Evolutionary conservation across 2,113 vertebrate genomes (phyloP), one percentile per base, ranked within the genome.

Genomic region (Ifrita kowaldi): DNA sequence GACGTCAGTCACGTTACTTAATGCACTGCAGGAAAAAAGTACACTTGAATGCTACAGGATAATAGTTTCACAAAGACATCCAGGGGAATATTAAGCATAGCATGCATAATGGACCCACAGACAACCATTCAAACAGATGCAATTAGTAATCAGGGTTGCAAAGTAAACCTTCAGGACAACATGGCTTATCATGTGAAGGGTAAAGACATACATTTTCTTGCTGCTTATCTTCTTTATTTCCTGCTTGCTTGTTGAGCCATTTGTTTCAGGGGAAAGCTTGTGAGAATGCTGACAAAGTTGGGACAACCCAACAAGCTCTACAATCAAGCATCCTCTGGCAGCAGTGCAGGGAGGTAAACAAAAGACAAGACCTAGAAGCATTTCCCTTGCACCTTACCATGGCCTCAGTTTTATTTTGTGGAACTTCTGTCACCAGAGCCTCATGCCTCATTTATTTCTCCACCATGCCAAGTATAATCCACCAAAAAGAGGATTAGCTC

Each of bases 1-100:
- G 91, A 59, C 0, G 3, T 90, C 95, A 91, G 87, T 96, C 94
- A 90, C 74, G 37, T 80, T 79, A 47, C 55, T 96, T 89, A 91
- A 73, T 85, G 79, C 67, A 77, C 39, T 85, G 47, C 46, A 77
- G 74, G 89, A 89, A 93, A 93, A 84, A 76, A 91, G 85, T 53
- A 88, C 60, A 82, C 21, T 79, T 87, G 84, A 95, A 85, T 74
- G 68, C 62, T 91, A 46, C 37, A 89, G 30, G 14, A 73, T 92
- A 88, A 94, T 62, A 77, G 59, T 85, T 87, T 91, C 87, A 95
- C 32, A 78, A 64, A 92, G 77, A 76, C 49, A 63, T 84, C 32
- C 50, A 50, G 65, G 79, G 67, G 33, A 80, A 91, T 73, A 80
- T 35, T 59, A 87, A 93, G 67, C 53, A 73, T 23, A 87, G 46